Evolutionary conservation across 2,797 vertebrate genomes (phyloP).

Genomic region (Sebastes iracundus): DNA sequence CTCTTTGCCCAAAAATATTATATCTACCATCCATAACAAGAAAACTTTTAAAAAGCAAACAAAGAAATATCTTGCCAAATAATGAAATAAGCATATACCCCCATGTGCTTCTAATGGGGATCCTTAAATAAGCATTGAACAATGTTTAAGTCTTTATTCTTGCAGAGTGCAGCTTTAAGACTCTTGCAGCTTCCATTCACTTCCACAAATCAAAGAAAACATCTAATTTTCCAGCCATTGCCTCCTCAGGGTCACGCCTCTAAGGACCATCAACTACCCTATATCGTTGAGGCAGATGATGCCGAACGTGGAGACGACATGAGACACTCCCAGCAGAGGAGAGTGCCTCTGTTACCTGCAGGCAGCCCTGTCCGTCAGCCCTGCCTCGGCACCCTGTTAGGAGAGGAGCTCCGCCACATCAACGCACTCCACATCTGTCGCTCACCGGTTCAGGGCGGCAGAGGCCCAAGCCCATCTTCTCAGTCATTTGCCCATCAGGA

Average conservation of each 20-base stretch:
- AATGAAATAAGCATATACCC: too few species aligned
- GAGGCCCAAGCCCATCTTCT: constrained; percentile 78
- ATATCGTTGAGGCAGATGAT: constrained; percentile 83
- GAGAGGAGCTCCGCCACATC: constrained; percentile 87
- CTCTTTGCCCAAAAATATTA: too few species aligned
- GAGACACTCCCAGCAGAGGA: constrained; percentile 62
- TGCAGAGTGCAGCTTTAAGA: too few species aligned
- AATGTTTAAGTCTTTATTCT: background rate
- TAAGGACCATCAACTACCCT: constrained; percentile 83
- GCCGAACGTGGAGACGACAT: constrained; percentile 50
- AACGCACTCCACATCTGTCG: constrained; percentile 80
- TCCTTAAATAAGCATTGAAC: too few species aligned
- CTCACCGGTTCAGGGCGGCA: constrained; percentile 80
- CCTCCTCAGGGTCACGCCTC: constrained; percentile 73
- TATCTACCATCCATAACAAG: too few species aligned
- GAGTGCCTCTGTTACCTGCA: constrained; percentile 83
- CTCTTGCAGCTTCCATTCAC: background rate
- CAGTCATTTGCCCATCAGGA: constrained; percentile 65
- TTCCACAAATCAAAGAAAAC: background rate
- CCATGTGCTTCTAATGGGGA: too few species aligned
- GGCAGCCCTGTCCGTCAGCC: constrained; percentile 80
- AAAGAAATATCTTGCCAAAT: too few species aligned
- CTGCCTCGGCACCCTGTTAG: constrained; percentile 85
- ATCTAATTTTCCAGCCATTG: background rate
- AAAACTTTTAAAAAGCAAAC: too few species aligned